These are phyloP conservation scores for Brachirus orientalis DNA, from an alignment of 2,113 vertebrate genomes.

Conservation along the genomic window DNA sequence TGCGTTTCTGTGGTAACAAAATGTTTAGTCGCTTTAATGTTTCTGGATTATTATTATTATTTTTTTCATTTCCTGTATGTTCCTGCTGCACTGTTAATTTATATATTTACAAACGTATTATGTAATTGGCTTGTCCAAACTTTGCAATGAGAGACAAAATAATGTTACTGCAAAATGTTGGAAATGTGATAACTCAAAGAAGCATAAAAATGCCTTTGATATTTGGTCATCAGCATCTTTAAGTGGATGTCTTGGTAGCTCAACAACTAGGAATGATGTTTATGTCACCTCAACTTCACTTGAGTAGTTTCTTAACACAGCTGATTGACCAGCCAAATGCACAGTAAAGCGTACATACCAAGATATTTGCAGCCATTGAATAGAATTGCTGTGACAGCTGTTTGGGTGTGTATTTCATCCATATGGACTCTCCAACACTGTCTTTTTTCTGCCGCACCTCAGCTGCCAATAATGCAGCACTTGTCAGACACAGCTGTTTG, in stretches of 20 bases:
- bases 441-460: conserved; percentile 25
- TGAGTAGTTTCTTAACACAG: not conserved
- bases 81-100: too few relatives aligned
- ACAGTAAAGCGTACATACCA: conserved; percentile 6
- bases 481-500: conserved; percentile 45
- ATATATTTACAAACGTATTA: too few relatives aligned
- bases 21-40: too few relatives aligned
- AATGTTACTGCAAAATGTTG: not conserved
- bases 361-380: conserved; percentile 7
- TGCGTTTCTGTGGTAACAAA: too few relatives aligned
- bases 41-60: too few relatives aligned
- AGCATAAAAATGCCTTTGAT: too few relatives aligned
- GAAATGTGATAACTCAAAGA: not conserved
- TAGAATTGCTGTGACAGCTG: conserved; percentile 1
- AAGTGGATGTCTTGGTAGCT: conserved; percentile 9
- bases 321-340: not conserved
- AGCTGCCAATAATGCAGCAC: conserved; percentile 31
- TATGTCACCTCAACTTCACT: not conserved
- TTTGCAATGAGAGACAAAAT: not conserved
- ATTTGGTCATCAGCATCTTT: too few relatives aligned
- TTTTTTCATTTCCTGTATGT: too few relatives aligned
- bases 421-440: conserved; percentile 26
- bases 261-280: conserved; percentile 14
- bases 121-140: not conserved
- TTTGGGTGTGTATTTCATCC: conserved; percentile 3